Conservation (phyloP, 2,113 vertebrate genomes). For the Oncorhynchus masou region DNA sequence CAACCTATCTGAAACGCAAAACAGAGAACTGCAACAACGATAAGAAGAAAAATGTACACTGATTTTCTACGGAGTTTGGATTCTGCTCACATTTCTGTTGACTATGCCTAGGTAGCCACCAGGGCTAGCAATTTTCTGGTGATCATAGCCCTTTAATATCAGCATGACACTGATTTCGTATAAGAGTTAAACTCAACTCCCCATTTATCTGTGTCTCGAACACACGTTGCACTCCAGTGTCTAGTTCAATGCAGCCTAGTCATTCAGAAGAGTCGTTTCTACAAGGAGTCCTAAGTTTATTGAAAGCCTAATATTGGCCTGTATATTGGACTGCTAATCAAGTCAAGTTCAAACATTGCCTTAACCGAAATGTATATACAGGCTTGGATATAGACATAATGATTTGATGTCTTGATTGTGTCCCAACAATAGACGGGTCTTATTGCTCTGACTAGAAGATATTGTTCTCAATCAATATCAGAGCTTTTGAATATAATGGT, state of each 20-base stretch:
- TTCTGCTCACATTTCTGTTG: too few species aligned
- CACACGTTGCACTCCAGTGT: neutral
- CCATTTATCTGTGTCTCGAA: neutral
- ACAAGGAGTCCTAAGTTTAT: neutral
- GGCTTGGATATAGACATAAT: neutral
- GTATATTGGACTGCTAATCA: neutral
- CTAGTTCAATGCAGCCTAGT: neutral
- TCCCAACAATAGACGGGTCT: too few species aligned
- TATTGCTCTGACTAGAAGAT: neutral
- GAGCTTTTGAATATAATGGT: neutral
- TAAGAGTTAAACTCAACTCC: neutral
- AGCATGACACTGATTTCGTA: too few species aligned
- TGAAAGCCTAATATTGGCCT: neutral
- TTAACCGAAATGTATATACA: neutral
- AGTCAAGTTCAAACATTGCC: neutral
- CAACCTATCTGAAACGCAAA: constrained; percentile 8
- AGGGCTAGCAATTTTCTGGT: too few species aligned
- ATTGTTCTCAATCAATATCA: neutral
- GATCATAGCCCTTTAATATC: too few species aligned
- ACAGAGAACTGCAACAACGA: neutral
- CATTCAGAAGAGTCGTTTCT: too few species aligned
- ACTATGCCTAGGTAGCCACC: too few species aligned
- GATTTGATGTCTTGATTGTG: neutral
- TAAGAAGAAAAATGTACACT: neutral
- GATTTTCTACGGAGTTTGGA: constrained; percentile 13